These are phyloP conservation scores for Myioborus miniatus DNA, from an alignment of 2,797 vertebrate species.

Conservation along the genomic window DNA sequence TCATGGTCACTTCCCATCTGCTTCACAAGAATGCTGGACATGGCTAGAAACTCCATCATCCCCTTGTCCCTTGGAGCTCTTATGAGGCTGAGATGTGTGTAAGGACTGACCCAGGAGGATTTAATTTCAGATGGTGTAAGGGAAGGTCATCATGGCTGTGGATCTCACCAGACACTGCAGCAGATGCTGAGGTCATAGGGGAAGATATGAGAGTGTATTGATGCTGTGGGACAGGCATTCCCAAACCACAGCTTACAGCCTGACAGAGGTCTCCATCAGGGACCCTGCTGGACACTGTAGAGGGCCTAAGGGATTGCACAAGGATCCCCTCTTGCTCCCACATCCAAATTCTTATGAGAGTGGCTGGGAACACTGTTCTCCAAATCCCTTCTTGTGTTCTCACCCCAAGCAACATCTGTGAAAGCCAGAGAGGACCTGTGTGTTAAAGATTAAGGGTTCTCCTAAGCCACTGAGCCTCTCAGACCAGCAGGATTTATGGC, in stretches of 20 bases:
- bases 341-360: background rate
- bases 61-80: background rate
- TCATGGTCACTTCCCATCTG: background rate
- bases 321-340: background rate
- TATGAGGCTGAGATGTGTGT: background rate
- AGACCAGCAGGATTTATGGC: background rate
- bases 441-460: background rate
- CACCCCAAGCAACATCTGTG: background rate
- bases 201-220: background rate
- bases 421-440: background rate
- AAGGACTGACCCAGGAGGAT: background rate
- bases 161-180: background rate
- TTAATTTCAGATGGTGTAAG: background rate
- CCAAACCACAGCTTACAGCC: background rate
- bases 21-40: rapidly evolving
- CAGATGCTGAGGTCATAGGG: background rate
- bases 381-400: background rate
- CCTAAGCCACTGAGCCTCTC: background rate
- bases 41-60: background rate
- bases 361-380: background rate
- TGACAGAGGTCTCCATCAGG: background rate
- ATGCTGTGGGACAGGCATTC: background rate
- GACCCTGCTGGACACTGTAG: background rate
- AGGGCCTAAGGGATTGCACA: background rate
- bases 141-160: background rate